These are phyloP conservation scores for Glaucidium brasilianum DNA, from an alignment of 2,113 vertebrate species.

Conservation along the genomic window DNA sequence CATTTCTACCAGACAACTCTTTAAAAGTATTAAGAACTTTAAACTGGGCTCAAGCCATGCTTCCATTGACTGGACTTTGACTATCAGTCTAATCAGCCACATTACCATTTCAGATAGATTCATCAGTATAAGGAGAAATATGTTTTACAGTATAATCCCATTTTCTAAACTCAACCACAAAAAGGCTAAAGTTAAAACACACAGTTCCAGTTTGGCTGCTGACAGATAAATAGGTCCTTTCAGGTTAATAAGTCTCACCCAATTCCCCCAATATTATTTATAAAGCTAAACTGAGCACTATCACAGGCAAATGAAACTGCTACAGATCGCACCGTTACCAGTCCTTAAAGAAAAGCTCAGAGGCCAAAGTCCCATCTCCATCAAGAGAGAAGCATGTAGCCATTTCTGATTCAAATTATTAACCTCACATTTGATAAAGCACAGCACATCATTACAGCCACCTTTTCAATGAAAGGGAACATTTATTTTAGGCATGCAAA, in stretches of 20 bases:
- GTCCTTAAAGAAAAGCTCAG: not conserved
- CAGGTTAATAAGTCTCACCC: not conserved
- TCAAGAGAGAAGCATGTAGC: not conserved
- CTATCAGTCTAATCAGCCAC: not conserved
- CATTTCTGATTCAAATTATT: not conserved
- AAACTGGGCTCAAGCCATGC: not conserved
- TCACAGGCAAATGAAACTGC: not conserved
- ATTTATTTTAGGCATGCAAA: conserved; percentile 61
- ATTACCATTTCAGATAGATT: not conserved
- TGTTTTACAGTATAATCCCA: not conserved
- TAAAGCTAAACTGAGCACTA: not conserved
- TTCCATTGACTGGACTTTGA: not conserved
- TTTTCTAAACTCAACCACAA: not conserved
- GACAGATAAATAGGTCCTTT: not conserved
- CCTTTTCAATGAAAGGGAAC: conserved; percentile 42
- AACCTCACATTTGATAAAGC: conserved; percentile 6
- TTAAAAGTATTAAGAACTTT: not conserved
- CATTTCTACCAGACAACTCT: not conserved
- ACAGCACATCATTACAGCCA: not conserved
- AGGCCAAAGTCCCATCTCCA: not conserved
- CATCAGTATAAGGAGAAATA: not conserved
- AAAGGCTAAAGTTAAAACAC: not conserved
- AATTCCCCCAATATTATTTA: not conserved
- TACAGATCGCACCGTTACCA: accelerated
- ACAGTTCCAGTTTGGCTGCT: not conserved